Evolutionary conservation across 1,140 invertebrate genomes (phyloP).

Genomic region (Colletes latitarsis): DNA sequence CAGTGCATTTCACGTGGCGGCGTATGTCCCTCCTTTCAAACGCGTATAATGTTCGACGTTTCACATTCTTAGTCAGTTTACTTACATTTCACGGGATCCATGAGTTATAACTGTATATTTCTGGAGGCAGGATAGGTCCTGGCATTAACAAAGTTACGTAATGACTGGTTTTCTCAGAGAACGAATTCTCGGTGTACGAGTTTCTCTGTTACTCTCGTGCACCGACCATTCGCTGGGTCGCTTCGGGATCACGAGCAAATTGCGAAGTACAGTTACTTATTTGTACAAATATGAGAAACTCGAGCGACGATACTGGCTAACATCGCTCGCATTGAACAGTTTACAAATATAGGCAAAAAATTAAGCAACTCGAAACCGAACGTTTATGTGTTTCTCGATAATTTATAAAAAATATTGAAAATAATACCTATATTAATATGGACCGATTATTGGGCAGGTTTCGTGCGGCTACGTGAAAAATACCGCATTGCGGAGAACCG

Average conservation of each 20-base stretch:
- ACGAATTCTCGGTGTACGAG: slow-evolving; percentile 43
- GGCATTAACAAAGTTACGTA: slow-evolving; percentile 66
- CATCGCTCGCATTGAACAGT: background rate
- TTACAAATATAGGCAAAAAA: background rate
- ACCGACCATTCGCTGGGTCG: slow-evolving; percentile 16
- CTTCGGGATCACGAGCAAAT: slow-evolving; percentile 65
- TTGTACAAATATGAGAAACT: slow-evolving; percentile 66
- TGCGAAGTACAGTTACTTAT: slow-evolving; percentile 71
- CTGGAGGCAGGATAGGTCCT: slow-evolving; percentile 27
- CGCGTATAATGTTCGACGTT: background rate
- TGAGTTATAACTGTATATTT: slow-evolving; percentile 56
- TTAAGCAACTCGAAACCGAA: background rate
- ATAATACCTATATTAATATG: background rate
- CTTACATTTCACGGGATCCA: slow-evolving; percentile 9
- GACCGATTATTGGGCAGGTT: no score
- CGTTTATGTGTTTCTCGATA: background rate
- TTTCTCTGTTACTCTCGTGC: slow-evolving; percentile 25
- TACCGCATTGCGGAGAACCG: no score
- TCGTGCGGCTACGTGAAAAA: no score
- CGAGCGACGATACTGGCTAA: slow-evolving; percentile 48
- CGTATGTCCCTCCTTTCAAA: background rate
- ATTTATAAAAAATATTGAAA: background rate
- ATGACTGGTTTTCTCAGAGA: slow-evolving; percentile 61
- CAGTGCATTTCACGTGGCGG: slow-evolving; percentile 24
- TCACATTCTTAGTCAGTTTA: background rate